Percentiles rank a stretch among this genome's conserved stretches.
Conservation (phyloP, 2,797 vertebrate genomes). For the Ptychobarbus kaznakovi region DNA sequence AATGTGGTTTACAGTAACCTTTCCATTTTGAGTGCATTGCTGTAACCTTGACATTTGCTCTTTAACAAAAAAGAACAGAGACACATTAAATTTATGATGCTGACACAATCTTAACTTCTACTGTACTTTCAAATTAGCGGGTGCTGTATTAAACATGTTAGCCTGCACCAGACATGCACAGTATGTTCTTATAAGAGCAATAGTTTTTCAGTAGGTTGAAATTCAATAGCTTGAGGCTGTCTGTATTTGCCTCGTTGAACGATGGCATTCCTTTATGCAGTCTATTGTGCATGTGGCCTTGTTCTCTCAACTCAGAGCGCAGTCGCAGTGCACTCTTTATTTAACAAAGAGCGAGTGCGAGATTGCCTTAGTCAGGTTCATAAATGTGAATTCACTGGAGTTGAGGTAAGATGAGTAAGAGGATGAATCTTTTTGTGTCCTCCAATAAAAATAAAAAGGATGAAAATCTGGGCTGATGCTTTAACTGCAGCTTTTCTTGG, state of each 20-base stretch:
- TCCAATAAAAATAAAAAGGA: conserved; percentile 42
- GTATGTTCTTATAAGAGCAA: conserved; percentile 20
- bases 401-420: conserved; percentile 33
- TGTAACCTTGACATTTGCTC: background rate
- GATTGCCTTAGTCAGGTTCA: conserved; percentile 20
- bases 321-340: conserved; percentile 34
- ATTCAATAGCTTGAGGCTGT: conserved; percentile 39
- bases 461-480: conserved; percentile 31
- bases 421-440: conserved; percentile 30
- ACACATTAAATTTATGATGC: background rate
- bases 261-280: conserved; percentile 48
- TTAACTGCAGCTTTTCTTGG: background rate
- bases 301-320: conserved; percentile 47
- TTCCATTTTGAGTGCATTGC: background rate
- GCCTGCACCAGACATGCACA: conserved; percentile 30
- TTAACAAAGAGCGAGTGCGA: conserved; percentile 27
- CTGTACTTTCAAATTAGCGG: background rate
- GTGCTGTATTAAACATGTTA: conserved; percentile 11
- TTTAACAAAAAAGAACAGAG: background rate
- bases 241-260: conserved; percentile 37
- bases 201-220: conserved; percentile 43
- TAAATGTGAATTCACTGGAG: conserved; percentile 31
- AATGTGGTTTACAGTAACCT: background rate
- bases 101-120: background rate
- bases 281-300: conserved; percentile 63